Percentiles rank a stretch among this genome's conserved stretches.
Conservation (phyloP, 2,888 invertebrate genomes). For the Nymphalis urticae region DNA sequence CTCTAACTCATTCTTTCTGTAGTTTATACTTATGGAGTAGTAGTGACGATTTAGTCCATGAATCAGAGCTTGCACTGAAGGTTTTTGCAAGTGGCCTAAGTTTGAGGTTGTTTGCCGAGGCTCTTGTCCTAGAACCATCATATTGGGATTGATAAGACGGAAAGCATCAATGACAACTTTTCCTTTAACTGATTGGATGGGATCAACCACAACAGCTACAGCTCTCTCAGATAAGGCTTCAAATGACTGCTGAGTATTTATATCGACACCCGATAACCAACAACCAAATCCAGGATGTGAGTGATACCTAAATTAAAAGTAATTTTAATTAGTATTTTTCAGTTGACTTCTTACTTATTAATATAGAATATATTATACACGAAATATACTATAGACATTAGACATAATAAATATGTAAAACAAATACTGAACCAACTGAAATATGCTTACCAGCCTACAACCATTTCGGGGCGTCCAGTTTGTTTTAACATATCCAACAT, state of each 20-base stretch:
- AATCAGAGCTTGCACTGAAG: slow-evolving; percentile 99
- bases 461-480: slow-evolving; percentile 99
- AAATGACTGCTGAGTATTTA: slow-evolving; percentile 99
- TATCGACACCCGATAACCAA: slow-evolving; percentile 99
- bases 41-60: slow-evolving; percentile 99
- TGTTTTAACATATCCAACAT: slow-evolving; percentile 99
- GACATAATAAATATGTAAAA: no score
- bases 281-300: slow-evolving; percentile 99
- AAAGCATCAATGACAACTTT: slow-evolving; percentile 99
- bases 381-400: no score
- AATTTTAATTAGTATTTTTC: neutral
- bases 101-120: slow-evolving; percentile 99
- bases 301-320: slow-evolving; percentile 86
- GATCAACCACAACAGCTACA: slow-evolving; percentile 99
- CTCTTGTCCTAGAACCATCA: slow-evolving; percentile 99
- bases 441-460: slow-evolving; percentile 89
- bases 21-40: slow-evolving; percentile 99
- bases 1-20: slow-evolving; percentile 98
- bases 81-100: slow-evolving; percentile 98
- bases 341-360: neutral
- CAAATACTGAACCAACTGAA: neutral
- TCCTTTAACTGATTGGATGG: slow-evolving; percentile 99
- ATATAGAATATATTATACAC: no score
- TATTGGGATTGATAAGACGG: slow-evolving; percentile 98
- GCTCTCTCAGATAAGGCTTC: slow-evolving; percentile 99